These are phyloP conservation scores for Prorops nasuta DNA, from an alignment of 1,140 invertebrate genomes.

Conservation along the genomic window DNA sequence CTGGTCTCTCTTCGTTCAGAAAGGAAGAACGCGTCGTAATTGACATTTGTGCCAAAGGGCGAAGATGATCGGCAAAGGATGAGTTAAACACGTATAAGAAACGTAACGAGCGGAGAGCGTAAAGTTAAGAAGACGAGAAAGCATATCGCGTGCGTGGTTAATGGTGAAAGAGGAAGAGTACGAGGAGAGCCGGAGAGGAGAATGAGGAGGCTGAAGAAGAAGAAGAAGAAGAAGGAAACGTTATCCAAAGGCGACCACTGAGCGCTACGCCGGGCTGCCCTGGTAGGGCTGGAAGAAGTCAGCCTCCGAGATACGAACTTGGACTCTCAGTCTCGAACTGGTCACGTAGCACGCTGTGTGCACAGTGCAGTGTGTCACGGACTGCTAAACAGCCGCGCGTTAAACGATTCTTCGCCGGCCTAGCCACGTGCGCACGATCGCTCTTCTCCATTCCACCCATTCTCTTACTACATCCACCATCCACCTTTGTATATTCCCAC, in stretches of 20 bases:
- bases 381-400: neutral
- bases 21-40: neutral
- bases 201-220: too few relatives aligned
- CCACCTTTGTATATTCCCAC: too few relatives aligned
- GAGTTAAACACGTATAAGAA: conserved; percentile 5
- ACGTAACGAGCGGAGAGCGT: neutral
- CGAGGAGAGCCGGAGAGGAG: too few relatives aligned
- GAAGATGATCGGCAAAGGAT: conserved; percentile 9
- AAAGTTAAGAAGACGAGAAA: conserved; percentile 3
- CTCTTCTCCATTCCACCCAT: neutral
- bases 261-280: conserved; percentile 27
- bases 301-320: conserved; percentile 35
- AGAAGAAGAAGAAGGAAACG: conserved; percentile 35
- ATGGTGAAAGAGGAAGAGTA: too few relatives aligned
- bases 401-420: conserved; percentile 12
- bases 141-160: conserved; percentile 24
- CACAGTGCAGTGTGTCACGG: conserved; percentile 4
- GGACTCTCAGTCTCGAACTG: conserved; percentile 30
- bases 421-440: conserved; percentile 7
- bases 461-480: neutral
- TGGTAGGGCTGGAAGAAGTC: conserved; percentile 43
- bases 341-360: conserved; percentile 23
- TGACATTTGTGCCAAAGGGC: neutral
- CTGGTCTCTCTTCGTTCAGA: conserved; percentile 4
- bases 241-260: conserved; percentile 37